Percentiles rank a stretch among this genome's conserved stretches.
phyloP scores from a whole-genome alignment of 1,140 invertebrate species.

The Coboldia fuscipes region DNA sequence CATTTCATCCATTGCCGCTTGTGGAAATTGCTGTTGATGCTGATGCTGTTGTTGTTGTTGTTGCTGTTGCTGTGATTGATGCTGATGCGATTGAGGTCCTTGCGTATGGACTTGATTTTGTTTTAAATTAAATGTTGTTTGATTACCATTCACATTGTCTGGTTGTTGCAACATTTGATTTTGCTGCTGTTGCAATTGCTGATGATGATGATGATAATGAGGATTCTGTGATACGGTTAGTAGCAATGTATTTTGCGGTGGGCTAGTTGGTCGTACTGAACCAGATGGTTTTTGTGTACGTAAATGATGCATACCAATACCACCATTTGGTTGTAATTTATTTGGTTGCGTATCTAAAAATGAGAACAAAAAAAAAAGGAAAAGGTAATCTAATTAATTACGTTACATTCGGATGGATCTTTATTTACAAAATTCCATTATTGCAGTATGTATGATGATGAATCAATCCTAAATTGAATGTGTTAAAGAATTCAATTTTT shows the following conservation, averaged over 20 bases:
- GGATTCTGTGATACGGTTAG: conserved; percentile 17
- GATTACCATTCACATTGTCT: too few species aligned
- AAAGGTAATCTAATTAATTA: neutral
- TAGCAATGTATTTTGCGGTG: conserved; percentile 11
- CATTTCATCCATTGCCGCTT: conserved; percentile 61
- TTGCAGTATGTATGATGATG: neutral
- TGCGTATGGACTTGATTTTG: too few species aligned
- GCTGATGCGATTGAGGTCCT: conserved; percentile 22
- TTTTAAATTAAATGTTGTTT: too few species aligned
- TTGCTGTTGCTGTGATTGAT: conserved; percentile 23
- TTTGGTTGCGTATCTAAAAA: conserved; percentile 12
- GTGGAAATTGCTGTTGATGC: conserved; percentile 34
- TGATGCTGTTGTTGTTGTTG: conserved; percentile 13
- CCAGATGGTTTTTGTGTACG: conserved; percentile 12
- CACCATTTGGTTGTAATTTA: conserved; percentile 18
- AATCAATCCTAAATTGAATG: neutral
- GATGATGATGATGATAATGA: conserved; percentile 26
- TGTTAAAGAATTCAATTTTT: neutral
- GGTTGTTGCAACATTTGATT: conserved; percentile 12
- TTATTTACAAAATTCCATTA: neutral
- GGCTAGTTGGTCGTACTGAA: conserved; percentile 14
- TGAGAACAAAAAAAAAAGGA: conserved; percentile 3
- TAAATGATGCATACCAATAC: conserved; percentile 16
- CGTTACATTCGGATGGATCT: neutral
- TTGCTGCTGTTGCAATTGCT: conserved; percentile 28